A percentile compares a stretch with the other conserved stretches of the same genome.
Conservation (phyloP, 2,888 invertebrate species). For the Drosophila barbarae region DNA sequence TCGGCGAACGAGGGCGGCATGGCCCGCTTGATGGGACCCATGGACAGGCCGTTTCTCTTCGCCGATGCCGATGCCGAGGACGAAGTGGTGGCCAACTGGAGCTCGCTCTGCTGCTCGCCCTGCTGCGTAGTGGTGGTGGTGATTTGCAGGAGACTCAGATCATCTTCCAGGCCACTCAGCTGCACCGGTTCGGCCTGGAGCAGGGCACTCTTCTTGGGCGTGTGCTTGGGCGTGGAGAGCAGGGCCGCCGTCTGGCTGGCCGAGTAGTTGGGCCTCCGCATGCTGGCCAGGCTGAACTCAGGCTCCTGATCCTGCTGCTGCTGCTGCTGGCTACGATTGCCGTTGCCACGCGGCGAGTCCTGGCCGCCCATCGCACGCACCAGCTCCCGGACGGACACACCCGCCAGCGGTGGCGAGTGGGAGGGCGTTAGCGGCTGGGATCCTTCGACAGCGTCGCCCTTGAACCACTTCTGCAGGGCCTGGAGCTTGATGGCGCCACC, state of each 20-base stretch:
- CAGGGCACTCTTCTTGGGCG: constrained; percentile 57
- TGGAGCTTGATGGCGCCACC: constrained; percentile 80
- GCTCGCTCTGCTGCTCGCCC: constrained; percentile 58
- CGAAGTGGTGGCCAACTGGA: constrained; percentile 44
- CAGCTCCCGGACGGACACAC: constrained; percentile 85
- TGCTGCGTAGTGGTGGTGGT: constrained; percentile 63
- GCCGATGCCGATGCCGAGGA: constrained; percentile 50
- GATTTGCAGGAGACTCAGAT: constrained; percentile 73
- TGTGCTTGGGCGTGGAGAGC: constrained; percentile 78
- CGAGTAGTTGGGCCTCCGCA: constrained; percentile 79
- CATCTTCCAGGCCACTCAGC: constrained; percentile 67
- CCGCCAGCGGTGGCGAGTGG: constrained; percentile 55
- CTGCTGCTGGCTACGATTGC: constrained; percentile 83
- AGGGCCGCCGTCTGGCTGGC: constrained; percentile 79
- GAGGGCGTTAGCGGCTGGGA: constrained; percentile 28
- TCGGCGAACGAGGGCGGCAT: constrained; percentile 95
- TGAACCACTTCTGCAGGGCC: constrained; percentile 80
- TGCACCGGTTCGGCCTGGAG: constrained; percentile 20
- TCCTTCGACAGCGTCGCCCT: constrained; percentile 77
- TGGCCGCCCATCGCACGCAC: constrained; percentile 85
- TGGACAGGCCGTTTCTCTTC: constrained; percentile 46
- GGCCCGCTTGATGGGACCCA: constrained; percentile 86
- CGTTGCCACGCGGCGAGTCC: constrained; percentile 83
- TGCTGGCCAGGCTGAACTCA: constrained; percentile 77
- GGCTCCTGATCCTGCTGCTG: constrained; percentile 82